These are phyloP conservation scores for Malacoraja senta DNA, from an alignment of 2,797 vertebrate species.

Conservation along the genomic window DNA sequence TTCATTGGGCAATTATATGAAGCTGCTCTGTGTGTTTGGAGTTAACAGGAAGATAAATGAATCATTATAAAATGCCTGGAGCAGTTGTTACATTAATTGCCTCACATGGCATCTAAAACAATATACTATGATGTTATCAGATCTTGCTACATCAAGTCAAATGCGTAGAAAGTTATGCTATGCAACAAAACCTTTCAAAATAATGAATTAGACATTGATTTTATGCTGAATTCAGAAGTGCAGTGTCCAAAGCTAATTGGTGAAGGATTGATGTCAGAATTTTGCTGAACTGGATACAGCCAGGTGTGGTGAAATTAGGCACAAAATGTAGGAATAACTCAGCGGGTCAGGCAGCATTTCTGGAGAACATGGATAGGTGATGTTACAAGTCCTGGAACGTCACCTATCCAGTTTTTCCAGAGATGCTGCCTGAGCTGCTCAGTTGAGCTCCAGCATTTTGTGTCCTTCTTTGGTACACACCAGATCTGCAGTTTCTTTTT, in stretches of 20 bases:
- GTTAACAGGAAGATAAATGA: slow-evolving; percentile 23
- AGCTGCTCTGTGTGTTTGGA: background rate
- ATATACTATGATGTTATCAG: no score
- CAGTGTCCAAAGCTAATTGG: background rate
- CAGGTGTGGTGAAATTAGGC: background rate
- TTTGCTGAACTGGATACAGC: background rate
- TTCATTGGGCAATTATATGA: background rate
- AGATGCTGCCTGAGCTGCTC: no score
- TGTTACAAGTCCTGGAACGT: no score
- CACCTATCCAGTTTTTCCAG: no score
- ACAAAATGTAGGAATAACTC: no score
- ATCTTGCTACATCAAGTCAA: background rate
- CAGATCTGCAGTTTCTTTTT: no score
- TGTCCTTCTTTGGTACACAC: no score
- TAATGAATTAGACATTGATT: background rate
- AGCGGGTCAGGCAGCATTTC: no score
- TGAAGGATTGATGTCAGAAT: background rate
- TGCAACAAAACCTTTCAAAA: background rate
- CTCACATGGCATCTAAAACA: background rate
- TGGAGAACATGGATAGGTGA: no score
- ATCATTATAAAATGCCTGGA: slow-evolving; percentile 6
- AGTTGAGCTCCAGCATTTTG: no score
- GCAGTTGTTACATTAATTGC: background rate
- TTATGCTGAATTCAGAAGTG: background rate
- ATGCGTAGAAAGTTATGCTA: background rate